phyloP scores from a whole-genome alignment of 2,797 vertebrate species.

The Schizopygopsis pylzovi region DNA sequence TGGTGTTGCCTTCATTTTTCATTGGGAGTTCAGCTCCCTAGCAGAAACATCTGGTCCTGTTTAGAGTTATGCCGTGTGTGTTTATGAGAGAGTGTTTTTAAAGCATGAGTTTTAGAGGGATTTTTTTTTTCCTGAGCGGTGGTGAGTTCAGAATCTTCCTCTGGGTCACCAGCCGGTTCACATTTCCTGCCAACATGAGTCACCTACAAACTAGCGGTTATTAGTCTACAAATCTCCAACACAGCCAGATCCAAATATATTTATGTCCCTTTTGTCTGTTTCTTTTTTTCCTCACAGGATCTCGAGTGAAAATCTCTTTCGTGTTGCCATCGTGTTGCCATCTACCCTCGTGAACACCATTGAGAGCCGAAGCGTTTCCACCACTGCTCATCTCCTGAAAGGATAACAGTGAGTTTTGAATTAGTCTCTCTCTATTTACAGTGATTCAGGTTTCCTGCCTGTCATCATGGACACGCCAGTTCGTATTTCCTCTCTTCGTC shows the following conservation, averaged over 20 bases:
- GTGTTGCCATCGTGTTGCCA: slow-evolving; percentile 1
- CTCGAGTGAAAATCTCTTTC: slow-evolving; percentile 16
- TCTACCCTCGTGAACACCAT: not conserved
- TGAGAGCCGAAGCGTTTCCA: slow-evolving; percentile 24
- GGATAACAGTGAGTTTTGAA: slow-evolving; percentile 53
- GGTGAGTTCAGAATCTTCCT: slow-evolving; percentile 50
- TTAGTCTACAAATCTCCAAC: slow-evolving; percentile 58
- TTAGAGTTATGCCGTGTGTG: slow-evolving; percentile 65
- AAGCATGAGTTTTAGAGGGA: slow-evolving; percentile 65
- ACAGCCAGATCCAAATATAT: slow-evolving; percentile 59
- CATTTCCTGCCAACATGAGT: slow-evolving; percentile 51
- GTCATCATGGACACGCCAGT: slow-evolving; percentile 51
- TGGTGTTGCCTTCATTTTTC: slow-evolving; percentile 33
- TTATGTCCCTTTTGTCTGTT: slow-evolving; percentile 41
- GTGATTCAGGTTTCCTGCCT: slow-evolving; percentile 49
- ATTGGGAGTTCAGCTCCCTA: slow-evolving; percentile 51
- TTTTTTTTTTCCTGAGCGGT: slow-evolving; percentile 60
- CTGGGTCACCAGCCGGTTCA: slow-evolving; percentile 66
- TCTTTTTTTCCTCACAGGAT: slow-evolving; percentile 30
- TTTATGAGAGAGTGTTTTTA: slow-evolving; percentile 69
- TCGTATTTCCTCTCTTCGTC: slow-evolving; percentile 51
- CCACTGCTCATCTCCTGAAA: slow-evolving; percentile 40
- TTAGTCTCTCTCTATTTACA: slow-evolving; percentile 35
- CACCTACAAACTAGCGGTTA: slow-evolving; percentile 52
- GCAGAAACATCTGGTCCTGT: slow-evolving; percentile 71